Percentiles rank a stretch among this genome's conserved stretches.
Conservation (phyloP, 2,888 invertebrate genomes). For the Heteromurus nitidus region DNA sequence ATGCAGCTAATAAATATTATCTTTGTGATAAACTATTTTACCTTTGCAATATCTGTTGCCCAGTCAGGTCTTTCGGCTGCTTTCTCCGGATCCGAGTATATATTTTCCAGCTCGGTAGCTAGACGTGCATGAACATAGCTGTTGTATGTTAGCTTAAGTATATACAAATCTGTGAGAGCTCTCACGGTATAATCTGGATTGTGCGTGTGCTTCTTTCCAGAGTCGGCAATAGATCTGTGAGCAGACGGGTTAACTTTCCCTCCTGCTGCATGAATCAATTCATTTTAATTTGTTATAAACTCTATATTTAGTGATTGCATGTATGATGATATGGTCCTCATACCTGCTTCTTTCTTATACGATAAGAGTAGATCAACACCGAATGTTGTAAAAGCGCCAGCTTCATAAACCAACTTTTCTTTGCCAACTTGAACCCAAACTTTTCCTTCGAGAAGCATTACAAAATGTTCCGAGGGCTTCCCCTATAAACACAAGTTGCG, state of each 20-base stretch:
- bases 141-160: not conserved
- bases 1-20: no score
- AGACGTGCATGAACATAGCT: not conserved
- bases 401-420: not conserved
- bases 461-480: not conserved
- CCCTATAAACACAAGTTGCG: not conserved
- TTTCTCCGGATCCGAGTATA: not conserved
- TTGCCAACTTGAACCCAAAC: not conserved
- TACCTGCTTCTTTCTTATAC: no score
- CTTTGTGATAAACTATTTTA: no score
- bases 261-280: no score
- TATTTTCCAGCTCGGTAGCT: not conserved
- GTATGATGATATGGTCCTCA: no score
- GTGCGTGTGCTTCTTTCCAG: not conserved
- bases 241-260: no score
- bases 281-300: no score
- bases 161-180: not conserved
- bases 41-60: not conserved
- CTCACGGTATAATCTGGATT: not conserved
- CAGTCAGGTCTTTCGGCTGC: not conserved
- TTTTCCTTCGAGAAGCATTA: not conserved
- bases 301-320: no score
- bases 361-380: not conserved
- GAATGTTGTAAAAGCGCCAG: not conserved
- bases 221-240: no score